Evolutionary conservation across 2,113 vertebrate species (phyloP).

Genomic region (Eidolon helvum): DNA sequence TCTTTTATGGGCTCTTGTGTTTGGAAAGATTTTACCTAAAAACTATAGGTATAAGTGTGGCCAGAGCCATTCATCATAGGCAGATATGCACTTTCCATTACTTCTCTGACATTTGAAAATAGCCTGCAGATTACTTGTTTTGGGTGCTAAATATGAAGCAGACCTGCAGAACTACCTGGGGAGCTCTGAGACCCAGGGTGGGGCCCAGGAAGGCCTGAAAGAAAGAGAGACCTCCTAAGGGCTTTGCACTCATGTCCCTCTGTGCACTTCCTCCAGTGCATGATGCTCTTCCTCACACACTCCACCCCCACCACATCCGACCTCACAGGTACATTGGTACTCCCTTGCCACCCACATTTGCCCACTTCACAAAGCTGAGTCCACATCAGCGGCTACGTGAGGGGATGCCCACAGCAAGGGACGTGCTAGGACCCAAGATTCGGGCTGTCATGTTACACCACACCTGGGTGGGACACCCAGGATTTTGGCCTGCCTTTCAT

Average conservation of each 20-base stretch:
- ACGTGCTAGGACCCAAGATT: background rate
- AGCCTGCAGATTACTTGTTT: background rate
- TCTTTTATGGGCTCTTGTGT: background rate
- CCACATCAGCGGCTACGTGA: accelerated
- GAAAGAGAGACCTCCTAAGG: background rate
- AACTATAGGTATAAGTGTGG: background rate
- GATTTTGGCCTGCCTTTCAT: background rate
- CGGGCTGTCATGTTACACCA: background rate
- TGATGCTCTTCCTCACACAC: too few relatives aligned
- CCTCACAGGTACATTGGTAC: background rate
- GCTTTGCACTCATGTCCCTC: background rate
- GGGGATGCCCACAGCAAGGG: background rate
- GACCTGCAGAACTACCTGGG: background rate
- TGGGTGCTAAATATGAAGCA: background rate
- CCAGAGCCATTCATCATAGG: background rate
- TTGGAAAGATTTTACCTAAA: constrained; percentile 18
- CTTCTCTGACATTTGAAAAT: background rate
- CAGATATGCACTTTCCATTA: background rate
- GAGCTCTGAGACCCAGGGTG: background rate
- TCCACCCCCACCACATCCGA: background rate
- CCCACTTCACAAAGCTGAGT: background rate
- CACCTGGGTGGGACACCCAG: background rate
- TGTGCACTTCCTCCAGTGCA: background rate
- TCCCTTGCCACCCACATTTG: background rate
- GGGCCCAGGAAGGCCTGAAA: background rate